phyloP scores from a whole-genome alignment of 2,797 vertebrate species.

The Strix occidentalis region DNA sequence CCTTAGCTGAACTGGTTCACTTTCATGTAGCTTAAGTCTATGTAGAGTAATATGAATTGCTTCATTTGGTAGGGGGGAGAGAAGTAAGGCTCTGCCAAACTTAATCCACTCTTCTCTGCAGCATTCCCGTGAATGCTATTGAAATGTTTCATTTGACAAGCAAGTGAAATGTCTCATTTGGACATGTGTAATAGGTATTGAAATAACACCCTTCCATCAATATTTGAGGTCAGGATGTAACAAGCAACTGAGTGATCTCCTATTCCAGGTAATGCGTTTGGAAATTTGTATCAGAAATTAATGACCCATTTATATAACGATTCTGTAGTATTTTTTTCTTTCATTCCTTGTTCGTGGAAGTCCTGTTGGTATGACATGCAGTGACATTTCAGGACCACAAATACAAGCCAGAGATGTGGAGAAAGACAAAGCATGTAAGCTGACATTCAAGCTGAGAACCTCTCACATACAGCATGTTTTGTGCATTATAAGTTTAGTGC shows the following conservation, averaged over 20 bases:
- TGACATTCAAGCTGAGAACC: background rate
- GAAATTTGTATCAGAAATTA: slow-evolving; percentile 43
- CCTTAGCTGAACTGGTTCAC: background rate
- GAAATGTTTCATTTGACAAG: background rate
- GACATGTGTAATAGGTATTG: background rate
- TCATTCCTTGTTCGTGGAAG: background rate
- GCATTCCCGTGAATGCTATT: background rate
- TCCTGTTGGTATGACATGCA: background rate
- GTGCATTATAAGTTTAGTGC: background rate
- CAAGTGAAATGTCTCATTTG: background rate
- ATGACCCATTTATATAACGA: slow-evolving; percentile 41
- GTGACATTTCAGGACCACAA: slow-evolving; percentile 52
- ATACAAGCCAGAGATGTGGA: background rate
- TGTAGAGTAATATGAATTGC: background rate
- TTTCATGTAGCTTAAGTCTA: background rate
- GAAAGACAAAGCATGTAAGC: background rate
- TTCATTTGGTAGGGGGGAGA: background rate
- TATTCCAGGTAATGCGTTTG: slow-evolving; percentile 30
- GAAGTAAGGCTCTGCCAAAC: background rate
- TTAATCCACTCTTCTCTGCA: background rate
- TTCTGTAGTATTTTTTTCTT: slow-evolving; percentile 17
- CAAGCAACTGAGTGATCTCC: slow-evolving; percentile 45
- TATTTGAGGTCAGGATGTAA: slow-evolving; percentile 20
- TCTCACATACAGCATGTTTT: background rate
- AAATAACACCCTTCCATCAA: background rate